Evolutionary conservation across 2,888 invertebrate species (phyloP).

Genomic region (Drosophila ustulata): DNA sequence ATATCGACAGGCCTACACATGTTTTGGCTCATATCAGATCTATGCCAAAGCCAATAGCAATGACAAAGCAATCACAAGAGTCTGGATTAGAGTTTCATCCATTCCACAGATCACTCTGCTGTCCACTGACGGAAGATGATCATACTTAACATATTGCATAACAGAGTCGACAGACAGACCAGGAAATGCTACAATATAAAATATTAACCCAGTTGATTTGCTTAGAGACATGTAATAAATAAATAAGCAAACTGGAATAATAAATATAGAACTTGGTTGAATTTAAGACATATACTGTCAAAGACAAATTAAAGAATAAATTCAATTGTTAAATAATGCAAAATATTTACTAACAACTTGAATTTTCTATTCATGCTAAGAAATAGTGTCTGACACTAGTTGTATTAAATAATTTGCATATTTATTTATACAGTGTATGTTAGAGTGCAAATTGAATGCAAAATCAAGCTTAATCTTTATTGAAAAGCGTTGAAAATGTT

Average conservation of each 20-base stretch:
- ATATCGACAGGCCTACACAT: constrained; percentile 76
- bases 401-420: background rate
- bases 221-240: background rate
- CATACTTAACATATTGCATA: constrained; percentile 3
- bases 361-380: no score
- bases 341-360: no score
- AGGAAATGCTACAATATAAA: background rate
- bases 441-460: background rate
- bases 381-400: no score
- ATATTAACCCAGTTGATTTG: background rate
- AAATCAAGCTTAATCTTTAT: constrained; percentile 12
- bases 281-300: no score
- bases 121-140: constrained; percentile 19
- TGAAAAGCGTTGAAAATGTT: constrained; percentile 42
- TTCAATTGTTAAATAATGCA: no score
- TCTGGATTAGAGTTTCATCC: constrained; percentile 12
- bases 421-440: constrained; percentile 1
- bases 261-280: background rate
- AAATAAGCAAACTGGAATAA: no score
- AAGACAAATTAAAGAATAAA: no score
- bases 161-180: constrained; percentile 1
- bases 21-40: constrained; percentile 73
- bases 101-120: constrained; percentile 54
- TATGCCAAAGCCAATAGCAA: constrained; percentile 59
- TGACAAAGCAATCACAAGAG: constrained; percentile 68